phyloP scores from a whole-genome alignment of 2,797 vertebrate genomes.

The Heteromormyrus szaboi region DNA sequence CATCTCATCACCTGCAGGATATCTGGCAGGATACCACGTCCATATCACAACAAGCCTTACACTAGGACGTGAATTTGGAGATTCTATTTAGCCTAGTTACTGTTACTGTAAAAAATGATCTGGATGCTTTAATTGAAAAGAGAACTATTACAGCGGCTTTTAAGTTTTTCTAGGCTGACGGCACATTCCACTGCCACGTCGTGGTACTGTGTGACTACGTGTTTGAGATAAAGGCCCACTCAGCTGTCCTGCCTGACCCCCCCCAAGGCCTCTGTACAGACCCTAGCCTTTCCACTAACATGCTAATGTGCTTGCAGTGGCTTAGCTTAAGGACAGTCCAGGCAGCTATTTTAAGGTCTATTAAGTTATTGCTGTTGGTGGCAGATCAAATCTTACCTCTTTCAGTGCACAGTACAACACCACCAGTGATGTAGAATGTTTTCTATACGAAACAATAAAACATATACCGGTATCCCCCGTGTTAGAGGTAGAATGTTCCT shows the following conservation, averaged over 20 bases:
- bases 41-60: neutral
- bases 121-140: neutral
- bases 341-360: neutral
- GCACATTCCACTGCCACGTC: neutral
- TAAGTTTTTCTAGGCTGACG: neutral
- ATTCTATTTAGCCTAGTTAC: neutral
- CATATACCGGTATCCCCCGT: neutral
- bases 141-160: neutral
- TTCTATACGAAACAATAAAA: neutral
- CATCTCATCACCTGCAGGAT: neutral
- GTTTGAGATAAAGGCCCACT: neutral
- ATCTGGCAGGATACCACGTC: neutral
- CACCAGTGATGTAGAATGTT: neutral
- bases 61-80: neutral
- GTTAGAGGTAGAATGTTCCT: neutral
- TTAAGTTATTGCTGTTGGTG: neutral
- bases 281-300: neutral
- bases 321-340: neutral
- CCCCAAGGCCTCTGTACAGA: neutral
- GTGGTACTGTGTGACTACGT: neutral
- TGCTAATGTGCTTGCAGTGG: neutral
- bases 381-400: neutral
- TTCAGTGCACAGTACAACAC: neutral
- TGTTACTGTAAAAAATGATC: neutral
- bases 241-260: neutral